These are phyloP conservation scores for Drosophila greeni DNA, from an alignment of 2,888 invertebrate genomes.

Conservation along the genomic window DNA sequence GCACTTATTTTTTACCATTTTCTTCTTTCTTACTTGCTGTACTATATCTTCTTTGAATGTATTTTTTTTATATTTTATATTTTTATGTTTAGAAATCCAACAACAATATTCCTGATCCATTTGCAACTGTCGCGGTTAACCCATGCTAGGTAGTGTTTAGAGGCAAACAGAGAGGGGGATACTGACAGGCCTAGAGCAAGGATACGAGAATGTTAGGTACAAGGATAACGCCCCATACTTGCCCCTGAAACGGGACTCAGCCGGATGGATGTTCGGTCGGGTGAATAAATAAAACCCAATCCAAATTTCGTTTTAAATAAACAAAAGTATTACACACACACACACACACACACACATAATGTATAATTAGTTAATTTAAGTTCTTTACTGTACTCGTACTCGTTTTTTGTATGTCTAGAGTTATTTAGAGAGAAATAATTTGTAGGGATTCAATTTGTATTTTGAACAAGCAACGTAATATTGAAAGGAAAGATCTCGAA, in stretches of 20 bases:
- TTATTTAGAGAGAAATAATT: slow-evolving; percentile 20
- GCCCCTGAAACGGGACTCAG: slow-evolving; percentile 24
- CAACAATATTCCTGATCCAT: neutral
- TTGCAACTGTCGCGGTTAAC: neutral
- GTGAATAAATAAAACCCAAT: neutral
- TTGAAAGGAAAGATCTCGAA: slow-evolving; percentile 60
- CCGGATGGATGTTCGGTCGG: slow-evolving; percentile 1
- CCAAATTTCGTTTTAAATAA: slow-evolving; percentile 30
- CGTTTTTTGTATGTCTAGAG: slow-evolving; percentile 38
- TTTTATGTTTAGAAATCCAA: neutral
- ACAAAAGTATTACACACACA: slow-evolving; percentile 65
- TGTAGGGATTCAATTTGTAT: slow-evolving; percentile 22
- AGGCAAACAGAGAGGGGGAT: neutral
- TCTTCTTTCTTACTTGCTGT: neutral
- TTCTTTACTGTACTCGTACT: slow-evolving; percentile 28
- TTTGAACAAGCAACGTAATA: slow-evolving; percentile 52
- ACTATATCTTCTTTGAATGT: slow-evolving; percentile 3
- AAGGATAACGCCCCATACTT: slow-evolving; percentile 27
- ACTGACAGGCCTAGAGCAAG: slow-evolving; percentile 14
- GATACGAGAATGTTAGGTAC: slow-evolving; percentile 8
- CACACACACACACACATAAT: slow-evolving; percentile 23
- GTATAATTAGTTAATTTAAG: slow-evolving; percentile 24
- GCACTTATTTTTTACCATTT: neutral
- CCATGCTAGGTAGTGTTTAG: slow-evolving; percentile 7
- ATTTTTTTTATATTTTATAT: slow-evolving; percentile 1